Conservation (phyloP, 2,797 vertebrate genomes). For the Gambelia wislizenii region DNA sequence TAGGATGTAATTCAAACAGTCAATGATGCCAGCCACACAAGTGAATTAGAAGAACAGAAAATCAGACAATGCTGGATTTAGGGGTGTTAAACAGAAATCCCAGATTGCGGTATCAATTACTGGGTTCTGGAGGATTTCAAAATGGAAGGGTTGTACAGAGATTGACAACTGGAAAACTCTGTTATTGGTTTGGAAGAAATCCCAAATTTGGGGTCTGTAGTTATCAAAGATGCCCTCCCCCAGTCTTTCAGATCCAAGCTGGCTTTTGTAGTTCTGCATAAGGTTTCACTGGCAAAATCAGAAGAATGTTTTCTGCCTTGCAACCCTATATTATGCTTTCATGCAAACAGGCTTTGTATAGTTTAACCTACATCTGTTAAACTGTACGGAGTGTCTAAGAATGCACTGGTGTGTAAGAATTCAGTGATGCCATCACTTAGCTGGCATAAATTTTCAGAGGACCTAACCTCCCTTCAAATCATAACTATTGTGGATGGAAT, state of each 20-base stretch:
- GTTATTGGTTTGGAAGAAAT: too few relatives aligned
- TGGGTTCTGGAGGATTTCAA: too few relatives aligned
- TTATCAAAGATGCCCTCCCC: neutral
- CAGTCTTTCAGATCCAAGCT: neutral
- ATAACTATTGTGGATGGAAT: neutral
- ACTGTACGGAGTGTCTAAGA: too few relatives aligned
- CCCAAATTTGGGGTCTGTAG: too few relatives aligned
- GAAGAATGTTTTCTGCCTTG: neutral
- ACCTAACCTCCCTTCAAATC: neutral
- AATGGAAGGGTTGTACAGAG: too few relatives aligned
- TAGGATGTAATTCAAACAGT: neutral
- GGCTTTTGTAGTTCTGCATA: neutral
- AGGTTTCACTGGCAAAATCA: neutral
- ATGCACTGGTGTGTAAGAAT: neutral
- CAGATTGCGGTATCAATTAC: too few relatives aligned
- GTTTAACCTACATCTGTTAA: too few relatives aligned
- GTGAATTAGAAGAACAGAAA: neutral
- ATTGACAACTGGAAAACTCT: too few relatives aligned
- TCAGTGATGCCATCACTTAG: neutral
- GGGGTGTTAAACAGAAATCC: too few relatives aligned
- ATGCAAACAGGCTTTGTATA: too few relatives aligned
- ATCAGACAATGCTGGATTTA: too few relatives aligned
- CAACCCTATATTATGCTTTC: neutral
- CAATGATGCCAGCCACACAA: neutral
- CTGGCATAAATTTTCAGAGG: neutral